A percentile compares a stretch with the other conserved stretches of the same genome.
These are phyloP conservation scores for Perodicticus potto DNA, from an alignment of 2,797 vertebrate genomes.

Conservation along the genomic window DNA sequence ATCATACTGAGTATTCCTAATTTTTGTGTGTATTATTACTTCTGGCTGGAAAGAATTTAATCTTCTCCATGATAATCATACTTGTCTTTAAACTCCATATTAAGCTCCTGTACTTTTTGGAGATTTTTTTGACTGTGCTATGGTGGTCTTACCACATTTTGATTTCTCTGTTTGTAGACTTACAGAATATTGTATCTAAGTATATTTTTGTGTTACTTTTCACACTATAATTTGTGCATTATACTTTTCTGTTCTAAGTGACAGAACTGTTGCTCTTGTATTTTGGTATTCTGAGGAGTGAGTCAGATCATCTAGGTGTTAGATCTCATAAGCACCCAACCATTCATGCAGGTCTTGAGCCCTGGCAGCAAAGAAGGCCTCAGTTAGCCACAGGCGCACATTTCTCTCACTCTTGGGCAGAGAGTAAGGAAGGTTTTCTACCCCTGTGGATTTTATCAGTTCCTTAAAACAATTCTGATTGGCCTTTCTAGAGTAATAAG, in stretches of 20 bases:
- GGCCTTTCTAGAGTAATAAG: neutral
- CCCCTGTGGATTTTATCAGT: neutral
- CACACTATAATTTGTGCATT: neutral
- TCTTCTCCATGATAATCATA: constrained; percentile 10
- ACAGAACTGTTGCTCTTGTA: neutral
- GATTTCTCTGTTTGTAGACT: neutral
- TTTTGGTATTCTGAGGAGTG: constrained; percentile 32
- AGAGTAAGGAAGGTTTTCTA: neutral
- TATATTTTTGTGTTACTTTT: constrained; percentile 34
- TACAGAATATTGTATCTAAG: neutral
- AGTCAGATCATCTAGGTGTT: constrained; percentile 1
- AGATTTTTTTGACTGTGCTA: neutral
- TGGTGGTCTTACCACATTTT: neutral
- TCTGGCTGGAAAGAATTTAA: constrained; percentile 16
- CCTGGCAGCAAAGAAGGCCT: neutral
- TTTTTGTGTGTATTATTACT: constrained; percentile 20
- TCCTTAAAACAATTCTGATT: neutral
- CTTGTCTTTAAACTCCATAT: neutral
- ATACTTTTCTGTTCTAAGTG: neutral
- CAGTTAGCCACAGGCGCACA: neutral
- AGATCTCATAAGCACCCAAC: neutral
- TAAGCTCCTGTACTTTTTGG: neutral
- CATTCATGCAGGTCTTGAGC: neutral
- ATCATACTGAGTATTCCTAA: neutral
- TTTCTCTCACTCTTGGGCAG: constrained; percentile 5